Evolutionary conservation across 2,113 vertebrate genomes (phyloP).

Genomic region (Anthoscopus minutus): DNA sequence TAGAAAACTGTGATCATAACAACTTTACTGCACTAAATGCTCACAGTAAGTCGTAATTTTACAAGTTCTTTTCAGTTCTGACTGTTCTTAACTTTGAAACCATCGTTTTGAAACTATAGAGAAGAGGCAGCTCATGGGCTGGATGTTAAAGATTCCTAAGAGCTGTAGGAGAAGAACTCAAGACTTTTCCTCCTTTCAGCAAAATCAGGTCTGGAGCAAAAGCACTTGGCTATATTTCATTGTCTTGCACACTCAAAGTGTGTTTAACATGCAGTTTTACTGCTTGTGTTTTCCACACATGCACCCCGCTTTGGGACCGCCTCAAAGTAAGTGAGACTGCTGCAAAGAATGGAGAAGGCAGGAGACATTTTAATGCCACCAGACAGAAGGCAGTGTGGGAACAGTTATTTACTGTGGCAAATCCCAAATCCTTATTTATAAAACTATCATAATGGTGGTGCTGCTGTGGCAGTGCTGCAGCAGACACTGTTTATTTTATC

Average conservation of each 20-base stretch:
- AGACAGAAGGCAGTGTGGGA: neutral
- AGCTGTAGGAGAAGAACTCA: neutral
- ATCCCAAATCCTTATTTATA: neutral
- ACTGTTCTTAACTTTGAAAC: neutral
- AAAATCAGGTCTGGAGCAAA: neutral
- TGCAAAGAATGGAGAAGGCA: neutral
- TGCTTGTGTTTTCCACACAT: neutral
- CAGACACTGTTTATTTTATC: rapidly evolving
- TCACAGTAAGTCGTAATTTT: neutral
- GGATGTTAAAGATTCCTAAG: neutral
- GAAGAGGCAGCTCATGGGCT: neutral
- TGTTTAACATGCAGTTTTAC: neutral
- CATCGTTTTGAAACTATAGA: neutral
- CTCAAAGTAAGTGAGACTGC: neutral
- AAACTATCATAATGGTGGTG: neutral
- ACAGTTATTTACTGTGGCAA: neutral
- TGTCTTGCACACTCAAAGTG: neutral
- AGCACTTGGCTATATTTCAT: rapidly evolving
- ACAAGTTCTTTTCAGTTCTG: neutral
- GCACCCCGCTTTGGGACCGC: neutral
- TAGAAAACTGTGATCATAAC: neutral
- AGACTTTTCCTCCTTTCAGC: neutral
- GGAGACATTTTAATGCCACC: neutral
- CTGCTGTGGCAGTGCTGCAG: neutral
- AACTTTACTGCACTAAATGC: neutral